Evolutionary conservation across 1,140 invertebrate species (phyloP).

Genomic region (Semibalanus balanoides): DNA sequence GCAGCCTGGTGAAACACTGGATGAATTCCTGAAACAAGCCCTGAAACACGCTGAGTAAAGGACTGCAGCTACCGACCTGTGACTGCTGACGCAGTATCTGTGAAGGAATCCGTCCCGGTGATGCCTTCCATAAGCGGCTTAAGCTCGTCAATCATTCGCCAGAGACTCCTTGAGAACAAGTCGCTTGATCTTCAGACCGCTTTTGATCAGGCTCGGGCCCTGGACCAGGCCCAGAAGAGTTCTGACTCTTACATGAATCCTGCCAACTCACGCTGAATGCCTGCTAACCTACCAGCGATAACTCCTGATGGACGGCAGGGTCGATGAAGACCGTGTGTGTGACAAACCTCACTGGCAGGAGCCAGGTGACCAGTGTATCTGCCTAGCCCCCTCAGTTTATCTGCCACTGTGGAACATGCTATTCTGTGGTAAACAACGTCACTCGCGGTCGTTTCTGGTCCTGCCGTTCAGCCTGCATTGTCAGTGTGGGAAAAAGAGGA

Average conservation of each 20-base stretch:
- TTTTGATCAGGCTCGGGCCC: conserved; percentile 12
- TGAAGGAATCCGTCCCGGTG: conserved; percentile 15
- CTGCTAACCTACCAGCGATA: neutral
- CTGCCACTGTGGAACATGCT: neutral
- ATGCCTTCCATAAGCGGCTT: conserved; percentile 17
- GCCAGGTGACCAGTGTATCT: neutral
- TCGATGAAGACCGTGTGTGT: neutral
- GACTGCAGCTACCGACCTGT: conserved; percentile 14
- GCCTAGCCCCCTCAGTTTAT: neutral
- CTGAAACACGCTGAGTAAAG: conserved; percentile 15
- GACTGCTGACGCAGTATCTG: conserved; percentile 13
- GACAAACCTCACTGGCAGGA: neutral
- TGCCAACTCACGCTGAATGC: neutral
- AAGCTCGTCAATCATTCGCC: conserved; percentile 7
- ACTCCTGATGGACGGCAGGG: neutral
- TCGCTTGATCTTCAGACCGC: conserved; percentile 10
- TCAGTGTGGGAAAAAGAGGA: neutral
- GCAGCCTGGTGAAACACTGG: conserved; percentile 12
- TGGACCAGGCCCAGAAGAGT: conserved; percentile 7
- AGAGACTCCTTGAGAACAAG: conserved; percentile 14
- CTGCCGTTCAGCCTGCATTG: neutral
- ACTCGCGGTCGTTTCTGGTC: neutral
- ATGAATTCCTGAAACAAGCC: conserved; percentile 14
- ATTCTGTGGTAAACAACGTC: neutral
- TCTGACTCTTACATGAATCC: neutral